Evolutionary conservation across 2,797 vertebrate species (phyloP), one percentile per base, ranked within the genome.

Genomic region (Arrhamphus sclerolepis): DNA sequence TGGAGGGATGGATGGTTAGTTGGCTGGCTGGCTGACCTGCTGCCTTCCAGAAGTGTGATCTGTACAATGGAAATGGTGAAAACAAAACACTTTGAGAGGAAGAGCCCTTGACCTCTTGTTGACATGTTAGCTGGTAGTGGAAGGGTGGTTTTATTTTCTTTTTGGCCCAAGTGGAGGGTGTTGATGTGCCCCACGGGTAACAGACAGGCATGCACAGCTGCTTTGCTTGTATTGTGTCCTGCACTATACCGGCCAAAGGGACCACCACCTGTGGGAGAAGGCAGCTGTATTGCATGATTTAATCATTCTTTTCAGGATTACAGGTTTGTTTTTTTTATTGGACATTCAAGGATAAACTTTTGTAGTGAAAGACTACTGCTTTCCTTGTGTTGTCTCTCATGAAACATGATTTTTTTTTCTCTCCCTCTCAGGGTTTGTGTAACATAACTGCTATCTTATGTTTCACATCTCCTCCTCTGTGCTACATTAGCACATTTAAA

Each of bases 61-160:
- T 91, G 83, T 87, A 92, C 92, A 92, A 89, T 90, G 81, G 92
- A 70, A 67, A 75, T 11, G 90, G 90, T 86, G 53, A 79, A 82
- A 85, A 90, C 87, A 88, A 84, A 85, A 76, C 60, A 42, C 60
- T 66, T 21, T 29, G 46, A 77, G 72, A 70, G 63, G 54, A 51
- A 52, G 63, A 77, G 88, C 79, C 85, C 89, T 92, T 92, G 91
- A 92, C 90, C 88, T 89, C 66, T 46, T 66, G 78, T 71, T 83
- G 85, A 88, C 84, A 75, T 42, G 10, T 72, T 83, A 60, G 72
- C 62, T 46, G 58, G 48, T 56, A 75, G 60, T 48, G 65, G 44
- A 75, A 47, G 19, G 62, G 42, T 14, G 70, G 62, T 52, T 82
- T 75, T 70, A 73, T 73, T 78, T 80, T 66, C 75, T 66, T 63